Conservation (phyloP, 2,888 invertebrate genomes). For the Amiota minor region DNA sequence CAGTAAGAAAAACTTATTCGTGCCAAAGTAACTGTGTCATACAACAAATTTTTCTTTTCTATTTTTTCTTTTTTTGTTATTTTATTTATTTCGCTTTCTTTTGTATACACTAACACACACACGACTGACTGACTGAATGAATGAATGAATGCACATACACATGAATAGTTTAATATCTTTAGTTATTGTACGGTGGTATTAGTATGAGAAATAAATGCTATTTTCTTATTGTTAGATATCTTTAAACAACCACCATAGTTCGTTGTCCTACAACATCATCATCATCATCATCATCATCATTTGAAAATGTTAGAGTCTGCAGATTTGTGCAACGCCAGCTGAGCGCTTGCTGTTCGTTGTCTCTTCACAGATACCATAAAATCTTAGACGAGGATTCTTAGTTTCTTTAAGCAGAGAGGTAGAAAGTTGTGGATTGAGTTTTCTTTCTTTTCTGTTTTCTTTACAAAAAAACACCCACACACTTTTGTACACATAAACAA, state of each 20-base stretch:
- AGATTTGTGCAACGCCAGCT: background rate
- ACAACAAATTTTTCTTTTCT: background rate
- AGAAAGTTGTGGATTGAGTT: background rate
- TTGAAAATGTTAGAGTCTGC: background rate
- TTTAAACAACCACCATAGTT: constrained; percentile 43
- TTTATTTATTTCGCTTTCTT: background rate
- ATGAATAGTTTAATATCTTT: no score
- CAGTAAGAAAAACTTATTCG: constrained; percentile 2
- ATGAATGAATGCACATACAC: constrained; percentile 28
- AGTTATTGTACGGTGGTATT: no score
- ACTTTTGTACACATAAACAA: background rate
- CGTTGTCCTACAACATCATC: constrained; percentile 52
- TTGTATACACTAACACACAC: constrained; percentile 34
- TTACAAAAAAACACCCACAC: background rate
- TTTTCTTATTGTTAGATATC: constrained; percentile 41
- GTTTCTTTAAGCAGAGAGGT: background rate
- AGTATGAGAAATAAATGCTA: no score
- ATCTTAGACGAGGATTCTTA: background rate
- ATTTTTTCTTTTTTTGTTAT: no score
- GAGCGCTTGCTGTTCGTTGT: background rate
- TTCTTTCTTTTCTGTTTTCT: background rate
- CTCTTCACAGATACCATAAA: no score
- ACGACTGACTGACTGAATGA: background rate
- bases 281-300: background rate
- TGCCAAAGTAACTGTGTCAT: constrained; percentile 26